Percentiles rank a stretch among this genome's conserved stretches.
These are phyloP conservation scores for Ammodytes marinus DNA, from an alignment of 2,113 vertebrate genomes.

Conservation along the genomic window DNA sequence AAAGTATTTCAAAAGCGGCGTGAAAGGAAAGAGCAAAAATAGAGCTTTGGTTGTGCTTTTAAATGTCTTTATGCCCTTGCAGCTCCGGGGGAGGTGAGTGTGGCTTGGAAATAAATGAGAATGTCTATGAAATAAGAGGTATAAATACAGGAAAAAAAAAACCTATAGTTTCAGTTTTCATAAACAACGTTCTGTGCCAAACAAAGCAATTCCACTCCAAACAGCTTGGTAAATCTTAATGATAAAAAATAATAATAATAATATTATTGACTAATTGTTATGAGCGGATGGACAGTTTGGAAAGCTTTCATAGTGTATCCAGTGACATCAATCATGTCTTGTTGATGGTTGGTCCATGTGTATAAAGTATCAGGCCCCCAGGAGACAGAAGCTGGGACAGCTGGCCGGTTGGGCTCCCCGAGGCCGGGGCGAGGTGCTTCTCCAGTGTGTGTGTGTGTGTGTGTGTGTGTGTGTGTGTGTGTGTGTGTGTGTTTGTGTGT, in stretches of 20 bases:
- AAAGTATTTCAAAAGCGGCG: background rate
- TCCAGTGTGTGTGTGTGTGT: conserved; percentile 42
- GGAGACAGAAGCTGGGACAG: conserved; percentile 68
- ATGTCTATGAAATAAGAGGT: background rate
- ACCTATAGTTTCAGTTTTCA: background rate
- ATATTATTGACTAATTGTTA: conserved; percentile 16
- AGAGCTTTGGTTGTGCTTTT: background rate
- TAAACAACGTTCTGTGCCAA: background rate
- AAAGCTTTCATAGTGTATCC: conserved; percentile 29
- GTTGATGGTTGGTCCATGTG: conserved; percentile 41
- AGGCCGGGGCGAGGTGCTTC: conserved; percentile 60
- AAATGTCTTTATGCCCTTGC: background rate
- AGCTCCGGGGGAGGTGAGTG: background rate
- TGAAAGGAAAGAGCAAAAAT: background rate
- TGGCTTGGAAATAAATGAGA: background rate
- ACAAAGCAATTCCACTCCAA: background rate
- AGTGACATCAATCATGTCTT: conserved; percentile 50
- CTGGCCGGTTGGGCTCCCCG: conserved; percentile 64
- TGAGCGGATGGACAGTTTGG: background rate
- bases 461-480: conserved; percentile 16
- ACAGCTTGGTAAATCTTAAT: conserved; percentile 2
- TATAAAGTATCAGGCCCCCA: conserved; percentile 42
- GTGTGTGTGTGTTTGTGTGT: conserved; percentile 30
- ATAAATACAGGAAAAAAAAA: background rate
- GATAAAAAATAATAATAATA: conserved; percentile 7